Percentiles rank a stretch among this genome's conserved stretches.
These are phyloP conservation scores for Vulpes lagopus DNA, from an alignment of 2,113 vertebrate species.

Conservation along the genomic window DNA sequence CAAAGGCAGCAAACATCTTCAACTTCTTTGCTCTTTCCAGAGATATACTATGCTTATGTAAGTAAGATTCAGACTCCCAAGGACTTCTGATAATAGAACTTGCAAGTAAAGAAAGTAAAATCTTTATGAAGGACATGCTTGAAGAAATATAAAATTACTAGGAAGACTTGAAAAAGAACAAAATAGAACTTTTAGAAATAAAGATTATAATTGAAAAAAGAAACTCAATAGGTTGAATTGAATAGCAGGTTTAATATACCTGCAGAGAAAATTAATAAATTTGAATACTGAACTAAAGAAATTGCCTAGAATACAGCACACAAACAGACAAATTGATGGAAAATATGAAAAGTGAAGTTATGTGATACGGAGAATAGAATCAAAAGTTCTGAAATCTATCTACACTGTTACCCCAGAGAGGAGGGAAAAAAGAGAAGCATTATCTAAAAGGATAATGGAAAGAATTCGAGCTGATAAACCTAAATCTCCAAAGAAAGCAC, in stretches of 20 bases:
- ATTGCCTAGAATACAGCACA: background rate
- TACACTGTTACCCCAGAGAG: background rate
- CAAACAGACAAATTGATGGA: background rate
- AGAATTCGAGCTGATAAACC: background rate
- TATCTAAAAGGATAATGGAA: background rate
- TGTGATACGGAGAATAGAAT: background rate
- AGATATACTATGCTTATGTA: background rate
- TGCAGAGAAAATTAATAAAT: background rate
- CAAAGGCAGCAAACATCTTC: background rate
- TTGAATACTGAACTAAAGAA: background rate
- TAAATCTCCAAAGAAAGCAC: background rate
- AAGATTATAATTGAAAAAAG: background rate
- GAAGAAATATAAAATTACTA: background rate
- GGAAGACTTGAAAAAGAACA: background rate
- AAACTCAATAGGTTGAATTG: background rate
- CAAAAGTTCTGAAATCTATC: background rate
- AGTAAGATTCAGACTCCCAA: background rate
- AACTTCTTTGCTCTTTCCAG: background rate
- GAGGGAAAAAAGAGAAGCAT: background rate
- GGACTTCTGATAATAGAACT: background rate
- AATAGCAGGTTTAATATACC: background rate
- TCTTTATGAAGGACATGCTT: background rate
- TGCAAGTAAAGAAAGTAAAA: background rate
- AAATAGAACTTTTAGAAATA: background rate
- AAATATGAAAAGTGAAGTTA: slow-evolving; percentile 18